Evolutionary conservation across 1,140 invertebrate species (phyloP), one percentile per base, ranked within the genome.

Genomic region (Alviniconcha marisindica): DNA sequence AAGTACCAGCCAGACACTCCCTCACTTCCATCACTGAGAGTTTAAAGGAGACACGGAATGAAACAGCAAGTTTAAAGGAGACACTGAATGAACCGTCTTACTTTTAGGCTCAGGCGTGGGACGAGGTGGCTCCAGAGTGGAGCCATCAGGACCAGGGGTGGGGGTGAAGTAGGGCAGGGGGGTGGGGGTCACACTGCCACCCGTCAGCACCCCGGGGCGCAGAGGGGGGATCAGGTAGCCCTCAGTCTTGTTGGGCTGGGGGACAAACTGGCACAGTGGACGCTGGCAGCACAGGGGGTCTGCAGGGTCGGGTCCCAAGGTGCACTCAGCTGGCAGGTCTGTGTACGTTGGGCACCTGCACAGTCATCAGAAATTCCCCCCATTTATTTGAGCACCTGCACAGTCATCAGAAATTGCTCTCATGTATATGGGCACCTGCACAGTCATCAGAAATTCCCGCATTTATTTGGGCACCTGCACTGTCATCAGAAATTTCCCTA

Each of bases 211-310:
- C 18, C 81, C 82, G 51, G 84, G 86, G 38, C 83, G 85, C 21
- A 85, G 74, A 2, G 85, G 74, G 40, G 88, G 85, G 12, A 83
- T 14, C 38, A 82, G 76, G 48, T 73, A 69, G 12, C 82, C 82
- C 12, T 15, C 63, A 0, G 38, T 36, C 4, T 44, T 18, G 18
- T 21, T 36, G 10, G n/a, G 21, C 18, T 71, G 69, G 81, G 76
- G 73, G 28, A 33, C 82, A 69, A 83, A 86, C 63, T 74, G 40
- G 83, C 83, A 89, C 36, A 66, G 1, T 24, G 88, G 86, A 10
- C 79, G 63, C 74, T 89, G 77, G 66, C 88, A 89, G 81, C 88
- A 89, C 54, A 85, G 51, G 24, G 87, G 84, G 66, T 89, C 88
- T 56, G 78, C 81, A 5, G 88, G 88, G 51, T 89, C 88, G 18